A percentile compares a stretch with the other conserved stretches of the same genome.
Evolutionary conservation across 1,140 invertebrate genomes (phyloP).

Genomic region (Drosophila cardini): DNA sequence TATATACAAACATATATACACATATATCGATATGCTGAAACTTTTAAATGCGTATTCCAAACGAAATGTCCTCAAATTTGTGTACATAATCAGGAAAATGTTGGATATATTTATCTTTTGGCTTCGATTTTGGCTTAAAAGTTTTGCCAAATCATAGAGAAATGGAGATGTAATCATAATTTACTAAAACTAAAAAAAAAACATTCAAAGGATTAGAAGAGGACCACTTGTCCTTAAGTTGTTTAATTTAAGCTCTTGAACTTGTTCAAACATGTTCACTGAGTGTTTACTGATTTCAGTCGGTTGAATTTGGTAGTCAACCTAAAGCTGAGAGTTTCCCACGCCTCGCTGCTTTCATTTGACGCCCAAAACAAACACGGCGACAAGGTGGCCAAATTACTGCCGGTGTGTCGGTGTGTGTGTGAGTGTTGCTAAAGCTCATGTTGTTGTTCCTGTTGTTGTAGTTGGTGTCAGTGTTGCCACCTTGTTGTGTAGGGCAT

Average conservation of each 20-base stretch:
- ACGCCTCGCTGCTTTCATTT: conserved; percentile 48
- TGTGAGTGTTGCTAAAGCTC: not conserved
- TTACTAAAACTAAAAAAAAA: no score
- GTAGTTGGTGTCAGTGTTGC: conserved; percentile 71
- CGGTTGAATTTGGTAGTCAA: conserved; percentile 34
- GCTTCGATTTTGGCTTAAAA: conserved; percentile 20
- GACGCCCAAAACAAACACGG: conserved; percentile 58
- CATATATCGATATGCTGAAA: conserved; percentile 63
- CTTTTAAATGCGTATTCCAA: conserved; percentile 50
- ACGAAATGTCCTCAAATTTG: conserved; percentile 15
- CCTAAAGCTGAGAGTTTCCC: conserved; percentile 3
- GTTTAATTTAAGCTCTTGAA: conserved; percentile 16
- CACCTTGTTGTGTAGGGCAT: conserved; percentile 62
- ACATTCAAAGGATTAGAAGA: not conserved
- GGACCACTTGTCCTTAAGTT: not conserved
- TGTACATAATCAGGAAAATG: conserved; percentile 19
- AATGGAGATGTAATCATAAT: not conserved
- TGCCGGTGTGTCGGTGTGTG: conserved; percentile 53
- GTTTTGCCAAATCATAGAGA: conserved; percentile 9
- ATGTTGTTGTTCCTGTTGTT: conserved; percentile 33
- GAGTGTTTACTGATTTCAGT: conserved; percentile 41
- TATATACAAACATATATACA: conserved; percentile 5
- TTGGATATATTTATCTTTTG: no score
- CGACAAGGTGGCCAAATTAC: conserved; percentile 78
- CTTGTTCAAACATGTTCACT: conserved; percentile 15